phyloP scores from a whole-genome alignment of 1,140 invertebrate species.

The Pachypeltis micranthus region DNA sequence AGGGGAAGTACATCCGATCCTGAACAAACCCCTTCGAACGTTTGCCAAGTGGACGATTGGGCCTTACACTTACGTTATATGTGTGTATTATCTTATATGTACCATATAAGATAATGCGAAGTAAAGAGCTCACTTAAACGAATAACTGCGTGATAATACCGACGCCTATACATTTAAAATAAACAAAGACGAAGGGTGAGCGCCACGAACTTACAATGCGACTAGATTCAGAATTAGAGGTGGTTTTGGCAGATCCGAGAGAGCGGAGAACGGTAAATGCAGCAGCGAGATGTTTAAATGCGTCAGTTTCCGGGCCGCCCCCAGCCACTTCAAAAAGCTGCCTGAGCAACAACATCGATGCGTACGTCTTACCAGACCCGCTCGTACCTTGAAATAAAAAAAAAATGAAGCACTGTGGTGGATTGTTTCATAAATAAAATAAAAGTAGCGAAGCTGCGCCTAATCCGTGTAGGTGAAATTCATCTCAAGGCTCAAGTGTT shows the following conservation, averaged over 20 bases:
- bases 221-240: conserved; percentile 82
- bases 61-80: no score
- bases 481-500: not conserved
- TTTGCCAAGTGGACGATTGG: no score
- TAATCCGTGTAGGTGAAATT: not conserved
- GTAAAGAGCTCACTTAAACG: no score
- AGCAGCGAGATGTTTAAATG: conserved; percentile 90
- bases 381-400: conserved; percentile 53
- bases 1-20: no score
- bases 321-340: conserved; percentile 87
- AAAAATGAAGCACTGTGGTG: no score
- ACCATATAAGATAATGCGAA: no score
- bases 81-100: no score
- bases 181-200: no score
- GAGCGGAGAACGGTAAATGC: conserved; percentile 87
- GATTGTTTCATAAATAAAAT: not conserved
- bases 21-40: no score
- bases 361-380: conserved; percentile 89
- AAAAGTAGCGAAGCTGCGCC: not conserved
- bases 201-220: conserved; percentile 60
- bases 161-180: no score
- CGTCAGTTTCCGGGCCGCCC: conserved; percentile 84
- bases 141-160: no score
- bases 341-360: conserved; percentile 78
- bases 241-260: conserved; percentile 79